Conservation (phyloP, 2,113 vertebrate species). For the Rhinichthys klamathensis region DNA sequence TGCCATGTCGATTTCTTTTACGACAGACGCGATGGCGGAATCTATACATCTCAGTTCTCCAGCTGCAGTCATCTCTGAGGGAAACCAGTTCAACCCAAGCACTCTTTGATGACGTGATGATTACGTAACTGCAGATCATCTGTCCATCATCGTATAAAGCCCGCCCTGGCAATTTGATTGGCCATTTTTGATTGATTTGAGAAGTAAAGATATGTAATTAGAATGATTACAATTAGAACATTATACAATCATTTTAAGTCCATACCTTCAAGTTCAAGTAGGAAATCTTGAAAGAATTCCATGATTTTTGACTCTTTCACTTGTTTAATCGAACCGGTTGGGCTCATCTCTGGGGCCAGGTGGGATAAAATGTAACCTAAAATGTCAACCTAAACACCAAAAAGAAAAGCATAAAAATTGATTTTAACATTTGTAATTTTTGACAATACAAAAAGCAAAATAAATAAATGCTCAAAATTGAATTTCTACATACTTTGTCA, state of each 20-base stretch:
- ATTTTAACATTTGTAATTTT: background rate
- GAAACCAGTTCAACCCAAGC: too few species aligned
- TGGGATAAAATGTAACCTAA: constrained; percentile 23
- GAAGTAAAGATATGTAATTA: too few species aligned
- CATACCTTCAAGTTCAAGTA: constrained; percentile 27
- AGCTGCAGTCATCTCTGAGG: too few species aligned
- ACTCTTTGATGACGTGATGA: too few species aligned
- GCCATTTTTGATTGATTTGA: too few species aligned
- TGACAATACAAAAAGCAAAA: background rate
- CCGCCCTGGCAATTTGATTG: too few species aligned
- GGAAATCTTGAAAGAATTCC: constrained; percentile 31
- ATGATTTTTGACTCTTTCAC: constrained; percentile 19
- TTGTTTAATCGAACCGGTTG: constrained; percentile 11
- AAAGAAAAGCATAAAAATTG: background rate
- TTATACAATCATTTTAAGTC: background rate
- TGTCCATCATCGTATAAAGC: too few species aligned
- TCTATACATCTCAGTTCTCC: too few species aligned
- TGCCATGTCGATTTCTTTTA: too few species aligned
- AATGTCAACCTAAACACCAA: background rate
- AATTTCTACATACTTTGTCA: background rate
- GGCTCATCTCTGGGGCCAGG: constrained; percentile 38
- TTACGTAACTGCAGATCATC: too few species aligned
- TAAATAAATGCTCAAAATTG: background rate
- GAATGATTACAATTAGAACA: too few species aligned
- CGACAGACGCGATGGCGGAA: too few species aligned